Base-by-base conservation (phyloP, 35 echinoderm and acorn worm genomes). In the Apostichopus californicus region DNA sequence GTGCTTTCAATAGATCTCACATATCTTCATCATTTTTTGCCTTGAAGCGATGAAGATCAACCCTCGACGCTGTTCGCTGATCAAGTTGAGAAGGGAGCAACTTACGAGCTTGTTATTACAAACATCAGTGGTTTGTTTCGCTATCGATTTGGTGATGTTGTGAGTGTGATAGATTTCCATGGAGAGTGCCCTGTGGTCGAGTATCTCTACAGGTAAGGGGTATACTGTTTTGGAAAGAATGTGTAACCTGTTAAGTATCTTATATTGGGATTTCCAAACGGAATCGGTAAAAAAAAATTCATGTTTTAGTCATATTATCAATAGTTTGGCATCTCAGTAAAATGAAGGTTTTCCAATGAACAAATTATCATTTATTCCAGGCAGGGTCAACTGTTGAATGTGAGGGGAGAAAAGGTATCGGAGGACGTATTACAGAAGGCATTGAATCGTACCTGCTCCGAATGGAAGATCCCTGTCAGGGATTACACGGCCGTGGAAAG, bases 111-210 rank as follows among this genome's bases (percentile, higher is more conserved):
- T n/a, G 96, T 95, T 59, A 94, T 96, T 56, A 98, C 94, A 21
- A 95, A 96, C 90, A 92, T 92, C 85, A 95, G 96, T 56, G 96
- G 96, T 56, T 72, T 98, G 56, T 98, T 92, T 77, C 89, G 96
- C 5, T 98, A 96, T 55, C 82, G 96, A 59, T 96, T 98, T 86
- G 96, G 96, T 46, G 96, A 98, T 79, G 96, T 98, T 6, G 91
- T 98, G 80, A 93, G 90, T 24, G 94, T 98, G 4, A 87, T 95
- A 12, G 92, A 95, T 61, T 95, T 96, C 77, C 91, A 93, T 78
- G 93, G 95, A 55, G 58, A 94, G 78, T 93, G 94, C 81, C 96
- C 96, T 13, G 96, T 98, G 20, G 78, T 98, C n/a, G 96, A 98
- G 66, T 95, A 96, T 68, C 87, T 92, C n/a, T 96, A 96, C 90